Base-by-base conservation (phyloP, 53 echinoderm and acorn worm genomes). In the Holothuria leucospilota region DNA sequence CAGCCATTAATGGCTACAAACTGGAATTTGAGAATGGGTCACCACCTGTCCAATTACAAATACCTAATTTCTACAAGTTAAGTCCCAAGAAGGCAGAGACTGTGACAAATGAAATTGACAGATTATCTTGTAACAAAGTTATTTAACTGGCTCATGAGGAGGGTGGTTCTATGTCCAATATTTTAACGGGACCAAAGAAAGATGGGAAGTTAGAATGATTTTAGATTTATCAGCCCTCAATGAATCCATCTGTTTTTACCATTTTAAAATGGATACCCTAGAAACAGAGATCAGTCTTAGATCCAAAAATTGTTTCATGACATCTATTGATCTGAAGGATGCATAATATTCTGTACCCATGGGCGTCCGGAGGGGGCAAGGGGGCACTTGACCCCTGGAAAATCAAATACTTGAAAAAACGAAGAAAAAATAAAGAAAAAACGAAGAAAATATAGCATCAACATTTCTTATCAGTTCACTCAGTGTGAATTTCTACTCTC, bases 311-410 rank as follows among this genome's bases (percentile, higher is more conserved):
- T 81, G 73, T 74, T 92, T 70, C 8, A 62, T 94, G 51, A 67
- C 90, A 13, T 90, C 90, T 20, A 84, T 94, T 39, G 90, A 94
- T 34, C 88, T 94, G 46, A 90, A 80, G 39, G 92, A 92, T 69
- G 94, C 94, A 11, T 94, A 94, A 53, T 90, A 90, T 63, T 71
- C 87, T 51, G 75, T n/a, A n/a, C n/a, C n/a, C n/a, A n/a, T n/a
- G n/a, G n/a, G n/a, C n/a, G n/a, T n/a, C n/a, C n/a, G n/a, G n/a
- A n/a, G n/a, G n/a, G n/a, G n/a, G n/a, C n/a, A n/a, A n/a, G n/a
- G n/a, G n/a, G n/a, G n/a, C n/a, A n/a, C n/a, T n/a, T n/a, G n/a
- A n/a, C n/a, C n/a, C n/a, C n/a, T n/a, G n/a, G n/a, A n/a, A n/a
- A n/a, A n/a, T n/a, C n/a, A n/a, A n/a, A n/a, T n/a, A n/a, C n/a